Evolutionary conservation across 2,888 invertebrate genomes (phyloP), one percentile per base, ranked within the genome.

Genomic region (Malthinus seriepunctatus): DNA sequence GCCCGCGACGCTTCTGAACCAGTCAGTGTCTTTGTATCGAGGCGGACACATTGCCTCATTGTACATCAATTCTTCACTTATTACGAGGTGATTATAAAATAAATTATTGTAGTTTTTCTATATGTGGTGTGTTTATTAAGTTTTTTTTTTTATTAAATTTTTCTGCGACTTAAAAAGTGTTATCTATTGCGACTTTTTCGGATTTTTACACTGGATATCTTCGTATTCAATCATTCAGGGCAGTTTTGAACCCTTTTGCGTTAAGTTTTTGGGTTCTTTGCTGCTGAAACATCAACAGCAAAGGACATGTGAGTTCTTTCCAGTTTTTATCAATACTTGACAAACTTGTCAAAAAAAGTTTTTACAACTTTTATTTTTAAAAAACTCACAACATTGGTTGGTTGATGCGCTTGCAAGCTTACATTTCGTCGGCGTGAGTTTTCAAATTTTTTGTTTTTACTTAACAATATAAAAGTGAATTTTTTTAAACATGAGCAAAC

Each of bases 1-100:
- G 77, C 77, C 77, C 77, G 76, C 77, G 76, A 76, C 76, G 77
- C 77, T 78, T 78, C 58, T 63, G 66, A 71, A 76, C 74, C 75
- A 75, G 76, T 76, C 73, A 72, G 76, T 77, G 74, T 74, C 75
- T 77, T 74, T 76, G 74, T 77, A 76, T 71, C 77, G 78, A 77
- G 76, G 76, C 75, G 77, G 73, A 74, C 76, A 73, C 69, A 70
- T 67, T 65, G 58, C 56, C 55, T 62, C 62, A 50, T 56, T 59
- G 51, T 59, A 52, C 51, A 57, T 35, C 62, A 62, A 55, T 51
- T 53, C 56, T 55, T 58, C 49, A 56, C 62, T 55, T 52, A 46
- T 37, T 66, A 64, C 62, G 62, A 62, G 62, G 62, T 61, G 61
- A 61, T 57, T 56, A 61, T 61, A 57, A 60, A 48, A 51, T 48